Percentiles rank a stretch among this genome's conserved stretches.
Evolutionary conservation across 2,888 invertebrate genomes (phyloP).

Genomic region (Drosophila melanosoma): DNA sequence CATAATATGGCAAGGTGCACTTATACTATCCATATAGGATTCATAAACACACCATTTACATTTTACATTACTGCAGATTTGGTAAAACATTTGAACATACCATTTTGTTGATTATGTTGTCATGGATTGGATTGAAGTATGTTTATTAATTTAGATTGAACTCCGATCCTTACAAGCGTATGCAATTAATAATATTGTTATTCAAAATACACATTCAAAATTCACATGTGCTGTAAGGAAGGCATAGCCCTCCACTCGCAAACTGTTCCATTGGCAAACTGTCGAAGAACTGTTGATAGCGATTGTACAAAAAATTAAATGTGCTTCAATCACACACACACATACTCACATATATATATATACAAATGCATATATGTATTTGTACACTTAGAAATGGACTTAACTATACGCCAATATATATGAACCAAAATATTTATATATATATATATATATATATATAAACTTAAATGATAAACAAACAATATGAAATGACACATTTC

Average conservation of each 20-base stretch:
- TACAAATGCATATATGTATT: not conserved
- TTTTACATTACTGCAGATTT: not conserved
- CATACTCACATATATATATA: not conserved
- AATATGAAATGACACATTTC: conserved; percentile 32
- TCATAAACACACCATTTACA: not conserved
- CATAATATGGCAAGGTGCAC: not conserved
- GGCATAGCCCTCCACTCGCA: conserved; percentile 74
- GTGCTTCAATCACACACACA: conserved; percentile 11
- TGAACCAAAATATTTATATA: not conserved
- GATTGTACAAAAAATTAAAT: conserved; percentile 59
- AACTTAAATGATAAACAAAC: conserved; percentile 32
- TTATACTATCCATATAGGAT: not conserved
- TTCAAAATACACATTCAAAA: conserved; percentile 5
- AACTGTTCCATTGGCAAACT: conserved; percentile 81
- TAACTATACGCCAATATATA: conserved; percentile 5
- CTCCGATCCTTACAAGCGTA: conserved; percentile 9
- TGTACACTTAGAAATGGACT: conserved; percentile 12
- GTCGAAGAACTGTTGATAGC: conserved; percentile 79
- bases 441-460: conserved; percentile 11
- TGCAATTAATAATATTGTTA: not conserved
- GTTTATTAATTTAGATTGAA: not conserved
- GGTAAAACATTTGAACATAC: conserved; percentile 44
- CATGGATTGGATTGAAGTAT: conserved; percentile 2
- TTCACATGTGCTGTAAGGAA: conserved; percentile 40
- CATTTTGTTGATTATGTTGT: conserved; percentile 29